These are phyloP conservation scores for Solea senegalensis DNA, from an alignment of 2,113 vertebrate species.

Conservation along the genomic window DNA sequence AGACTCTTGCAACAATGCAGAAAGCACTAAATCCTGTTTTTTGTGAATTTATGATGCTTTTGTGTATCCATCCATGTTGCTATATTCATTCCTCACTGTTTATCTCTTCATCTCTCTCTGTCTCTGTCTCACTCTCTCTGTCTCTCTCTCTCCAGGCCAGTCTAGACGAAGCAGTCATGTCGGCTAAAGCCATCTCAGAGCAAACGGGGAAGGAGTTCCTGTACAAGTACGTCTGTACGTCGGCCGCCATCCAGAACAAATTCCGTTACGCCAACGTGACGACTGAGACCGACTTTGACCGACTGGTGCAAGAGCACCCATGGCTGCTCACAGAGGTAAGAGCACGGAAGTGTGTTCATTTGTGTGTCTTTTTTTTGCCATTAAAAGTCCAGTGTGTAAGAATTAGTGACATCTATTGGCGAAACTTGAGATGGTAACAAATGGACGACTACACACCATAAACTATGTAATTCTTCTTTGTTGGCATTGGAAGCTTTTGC, in stretches of 20 bases:
- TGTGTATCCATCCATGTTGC: background rate
- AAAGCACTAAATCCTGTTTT: background rate
- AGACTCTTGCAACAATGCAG: no score
- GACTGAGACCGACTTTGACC: conserved; percentile 88
- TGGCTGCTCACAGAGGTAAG: conserved; percentile 95
- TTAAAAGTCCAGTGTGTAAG: no score
- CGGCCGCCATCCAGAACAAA: conserved; percentile 92
- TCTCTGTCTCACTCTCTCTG: background rate
- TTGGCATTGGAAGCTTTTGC: no score
- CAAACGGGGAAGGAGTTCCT: conserved; percentile 96
- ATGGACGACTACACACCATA: no score
- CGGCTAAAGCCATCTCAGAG: conserved; percentile 97
- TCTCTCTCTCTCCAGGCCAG: conserved; percentile 7
- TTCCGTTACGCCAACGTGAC: conserved; percentile 93
- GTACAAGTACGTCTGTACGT: conserved; percentile 92
- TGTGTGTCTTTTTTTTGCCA: no score
- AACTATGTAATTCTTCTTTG: no score
- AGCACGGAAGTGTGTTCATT: no score
- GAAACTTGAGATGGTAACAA: no score
- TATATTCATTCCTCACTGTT: background rate
- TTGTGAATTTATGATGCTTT: background rate
- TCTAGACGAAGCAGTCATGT: conserved; percentile 83
- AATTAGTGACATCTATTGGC: no score
- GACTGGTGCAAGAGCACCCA: conserved; percentile 87
- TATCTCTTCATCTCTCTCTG: background rate